Conservation (phyloP, 2,113 vertebrate genomes). For the Tautogolabrus adspersus region DNA sequence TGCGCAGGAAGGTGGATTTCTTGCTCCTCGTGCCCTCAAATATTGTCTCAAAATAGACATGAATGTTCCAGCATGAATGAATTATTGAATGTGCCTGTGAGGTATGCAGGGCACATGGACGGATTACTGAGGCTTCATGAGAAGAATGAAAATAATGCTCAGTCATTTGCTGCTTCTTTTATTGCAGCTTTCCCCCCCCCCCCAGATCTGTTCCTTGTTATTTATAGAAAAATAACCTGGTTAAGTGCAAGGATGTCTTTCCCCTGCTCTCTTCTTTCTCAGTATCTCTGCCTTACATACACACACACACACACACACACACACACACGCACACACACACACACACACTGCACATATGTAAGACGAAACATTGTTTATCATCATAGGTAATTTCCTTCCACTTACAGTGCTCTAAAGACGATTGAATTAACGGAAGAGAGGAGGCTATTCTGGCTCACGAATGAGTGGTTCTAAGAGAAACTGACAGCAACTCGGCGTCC, state of each 20-base stretch:
- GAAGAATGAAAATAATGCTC: slow-evolving; percentile 31
- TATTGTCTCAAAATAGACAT: slow-evolving; percentile 71
- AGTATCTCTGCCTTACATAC: background rate
- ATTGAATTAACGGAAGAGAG: slow-evolving; percentile 45
- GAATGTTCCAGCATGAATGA: slow-evolving; percentile 68
- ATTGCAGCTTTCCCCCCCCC: background rate
- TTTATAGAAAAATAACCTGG: slow-evolving; percentile 13
- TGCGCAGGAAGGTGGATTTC: slow-evolving; percentile 26
- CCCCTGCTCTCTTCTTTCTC: background rate
- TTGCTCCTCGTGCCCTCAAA: slow-evolving; percentile 26
- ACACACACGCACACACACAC: background rate
- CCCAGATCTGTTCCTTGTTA: background rate
- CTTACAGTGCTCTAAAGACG: slow-evolving; percentile 31
- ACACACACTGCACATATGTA: background rate
- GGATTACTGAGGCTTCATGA: slow-evolving; percentile 30
- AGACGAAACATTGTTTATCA: slow-evolving; percentile 23
- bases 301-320: background rate
- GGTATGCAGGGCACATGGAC: slow-evolving; percentile 54
- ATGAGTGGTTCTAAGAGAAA: slow-evolving; percentile 16
- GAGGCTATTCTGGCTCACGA: slow-evolving; percentile 12
- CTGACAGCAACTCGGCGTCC: slow-evolving; percentile 17
- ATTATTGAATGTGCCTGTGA: slow-evolving; percentile 72
- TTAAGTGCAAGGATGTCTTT: background rate
- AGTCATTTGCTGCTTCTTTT: background rate
- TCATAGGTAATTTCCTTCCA: slow-evolving; percentile 38